Base-by-base conservation (phyloP, 2,797 vertebrate genomes). In the Parotocinclus haroldoi region DNA sequence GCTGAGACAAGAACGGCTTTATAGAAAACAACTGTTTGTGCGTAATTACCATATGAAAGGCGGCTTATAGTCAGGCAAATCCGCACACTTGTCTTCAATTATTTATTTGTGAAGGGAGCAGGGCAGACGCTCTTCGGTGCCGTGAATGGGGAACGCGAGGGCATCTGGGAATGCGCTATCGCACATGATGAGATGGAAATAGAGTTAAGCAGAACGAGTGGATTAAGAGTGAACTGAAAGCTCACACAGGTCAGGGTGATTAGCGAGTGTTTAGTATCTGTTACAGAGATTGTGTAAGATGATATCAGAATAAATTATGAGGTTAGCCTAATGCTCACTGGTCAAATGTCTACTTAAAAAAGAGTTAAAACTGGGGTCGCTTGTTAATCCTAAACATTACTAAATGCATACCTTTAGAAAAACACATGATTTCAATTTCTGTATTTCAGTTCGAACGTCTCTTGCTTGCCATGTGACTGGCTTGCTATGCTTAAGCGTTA, bases 261-360 rank as follows among this genome's bases (percentile, higher is more conserved):
- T 27, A 27, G 27, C 2, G 27, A 27, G 27, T 27, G 27, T 27
- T 27, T 27, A 27, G 27, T 27, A 27, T 27, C 27, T 27, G 27
- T 27, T 27, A 10, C 14, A 10, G 86, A 90, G 83, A 87, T 87
- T 89, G 11, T 36, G 16, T n/a, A 38, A 9, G 90, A 87, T 91
- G 85, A 85, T 81, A 10, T 5, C 27, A 27, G 5, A 27, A 27
- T 27, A 27, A 27, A 27, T 2, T 27, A 27, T 2, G 27, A 27
- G 27, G 2, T 27, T 27, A 27, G 27, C 5, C 2, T 27, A 5
- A 27, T 27, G 5, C 27, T 27, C 27, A 5, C 2, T 27, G 5
- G 2, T 27, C 27, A 27, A 27, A 27, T 5, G 27, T 27, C 27
- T 27, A 5, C 5, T 5, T 27, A 5, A 27, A 5, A 2, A 27